Evolutionary conservation across 2,113 vertebrate genomes (phyloP), one percentile per base, ranked within the genome.

Genomic region (Agelaius tricolor): DNA sequence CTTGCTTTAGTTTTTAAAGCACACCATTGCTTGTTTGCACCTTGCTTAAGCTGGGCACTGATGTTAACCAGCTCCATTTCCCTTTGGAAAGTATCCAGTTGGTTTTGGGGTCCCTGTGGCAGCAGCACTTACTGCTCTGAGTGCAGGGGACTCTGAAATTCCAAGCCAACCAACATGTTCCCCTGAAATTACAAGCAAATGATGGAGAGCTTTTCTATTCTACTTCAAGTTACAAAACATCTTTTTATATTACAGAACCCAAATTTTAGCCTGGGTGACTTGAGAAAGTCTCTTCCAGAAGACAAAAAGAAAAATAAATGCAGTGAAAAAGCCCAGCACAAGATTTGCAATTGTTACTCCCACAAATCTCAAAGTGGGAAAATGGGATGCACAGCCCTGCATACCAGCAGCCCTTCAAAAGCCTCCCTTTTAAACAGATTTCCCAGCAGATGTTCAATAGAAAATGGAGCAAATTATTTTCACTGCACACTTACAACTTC

Each of bases 361-460:
- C 41, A 72, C 76, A 89, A 67, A 84, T 81, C 10, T 3, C 6
- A 0, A 46, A 88, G 80, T 73, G 66, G 66, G 68, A 84, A 87
- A 76, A 89, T 0, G 20, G 75, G 87, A 89, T 81, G 66, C 84
- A 57, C 47, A 93, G 83, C 43, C 67, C 67, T 43, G 75, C 69
- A 55, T 84, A 76, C 69, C 57, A 84, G 63, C 81, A 95, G 78
- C 75, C 76, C 66, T 68, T 93, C 75, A 73, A 88, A 93, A 94
- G 21, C 57, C 72, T 94, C 44, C 44, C 57, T 84, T 88, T 85
- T 90, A 88, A 89, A 80, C 51, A 88, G 79, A 91, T 84, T 88
- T 95, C 68, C 83, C 82, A 84, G 86, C 89, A 95, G 96, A 96
- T 96, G 90, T 94, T 94, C 93, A 74, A 54, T 80, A 61, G 81